phyloP scores from a whole-genome alignment of 2,113 vertebrate genomes.

The Rhizomys pruinosus region DNA sequence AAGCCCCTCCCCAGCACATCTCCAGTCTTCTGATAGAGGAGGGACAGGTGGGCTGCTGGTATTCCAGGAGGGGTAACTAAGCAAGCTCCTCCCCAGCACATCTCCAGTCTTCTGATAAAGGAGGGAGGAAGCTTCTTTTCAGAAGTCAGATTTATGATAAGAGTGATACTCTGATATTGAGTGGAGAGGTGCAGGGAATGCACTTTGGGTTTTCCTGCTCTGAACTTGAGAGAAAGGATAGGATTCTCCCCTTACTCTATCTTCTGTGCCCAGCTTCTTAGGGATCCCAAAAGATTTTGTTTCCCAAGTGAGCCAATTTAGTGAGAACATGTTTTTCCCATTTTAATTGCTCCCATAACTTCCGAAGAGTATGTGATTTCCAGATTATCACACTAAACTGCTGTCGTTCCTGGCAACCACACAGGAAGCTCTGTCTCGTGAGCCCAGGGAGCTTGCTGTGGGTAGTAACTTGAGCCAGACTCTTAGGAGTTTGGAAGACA shows the following conservation, averaged over 20 bases:
- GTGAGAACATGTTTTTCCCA: conserved; percentile 66
- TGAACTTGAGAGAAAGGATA: not conserved
- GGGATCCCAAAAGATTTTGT: conserved; percentile 54
- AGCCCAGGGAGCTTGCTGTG: not conserved
- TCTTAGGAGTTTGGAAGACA: conserved; percentile 37
- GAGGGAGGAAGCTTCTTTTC: not conserved
- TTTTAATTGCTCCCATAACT: conserved; percentile 68
- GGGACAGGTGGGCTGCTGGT: too few species aligned
- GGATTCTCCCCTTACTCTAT: not conserved
- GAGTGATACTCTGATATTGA: not conserved
- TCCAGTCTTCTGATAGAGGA: too few species aligned
- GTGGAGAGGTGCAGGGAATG: not conserved
- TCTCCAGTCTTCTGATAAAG: conserved; percentile 16
- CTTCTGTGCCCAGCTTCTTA: conserved; percentile 20
- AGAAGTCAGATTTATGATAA: not conserved
- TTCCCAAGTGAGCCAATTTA: conserved; percentile 60
- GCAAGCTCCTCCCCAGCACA: not conserved
- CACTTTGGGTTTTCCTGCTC: not conserved
- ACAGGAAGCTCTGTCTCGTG: conserved; percentile 37
- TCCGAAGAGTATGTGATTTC: conserved; percentile 37
- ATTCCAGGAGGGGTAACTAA: not conserved
- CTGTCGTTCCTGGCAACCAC: conserved; percentile 36
- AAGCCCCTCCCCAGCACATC: too few species aligned
- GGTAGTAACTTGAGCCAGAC: conserved; percentile 46
- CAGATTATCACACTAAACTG: conserved; percentile 42